Conservation (phyloP, 2,113 vertebrate genomes). For the Polypterus senegalus region DNA sequence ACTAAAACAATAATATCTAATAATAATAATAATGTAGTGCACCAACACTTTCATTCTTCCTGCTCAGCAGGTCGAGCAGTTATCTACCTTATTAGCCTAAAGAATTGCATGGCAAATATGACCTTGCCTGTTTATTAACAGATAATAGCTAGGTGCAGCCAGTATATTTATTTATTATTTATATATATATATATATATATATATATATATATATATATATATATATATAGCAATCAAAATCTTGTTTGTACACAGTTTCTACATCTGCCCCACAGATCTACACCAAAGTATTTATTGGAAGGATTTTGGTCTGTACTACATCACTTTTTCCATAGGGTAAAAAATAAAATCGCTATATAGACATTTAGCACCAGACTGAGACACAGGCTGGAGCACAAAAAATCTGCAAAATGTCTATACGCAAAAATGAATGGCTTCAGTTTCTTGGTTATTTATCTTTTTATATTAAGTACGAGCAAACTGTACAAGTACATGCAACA, state of each 20-base stretch:
- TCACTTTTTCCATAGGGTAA: constrained; percentile 70
- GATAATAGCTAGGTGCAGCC: constrained; percentile 72
- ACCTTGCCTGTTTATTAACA: constrained; percentile 64
- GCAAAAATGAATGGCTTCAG: constrained; percentile 91
- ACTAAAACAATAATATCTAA: constrained; percentile 68
- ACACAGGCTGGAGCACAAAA: constrained; percentile 56
- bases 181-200: constrained; percentile 16
- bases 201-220: constrained; percentile 27
- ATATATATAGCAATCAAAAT: constrained; percentile 61
- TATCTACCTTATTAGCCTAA: constrained; percentile 43
- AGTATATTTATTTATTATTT: constrained; percentile 53
- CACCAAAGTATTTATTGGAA: constrained; percentile 70
- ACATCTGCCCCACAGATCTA: constrained; percentile 71
- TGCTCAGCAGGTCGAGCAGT: constrained; percentile 68
- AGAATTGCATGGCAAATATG: constrained; percentile 51
- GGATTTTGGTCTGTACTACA: constrained; percentile 82
- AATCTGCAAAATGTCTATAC: constrained; percentile 70
- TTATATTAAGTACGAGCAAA: constrained; percentile 96
- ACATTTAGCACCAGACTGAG: constrained; percentile 79
- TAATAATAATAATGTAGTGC: constrained; percentile 40
- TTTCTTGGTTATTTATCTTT: constrained; percentile 85
- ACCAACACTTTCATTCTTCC: constrained; percentile 64
- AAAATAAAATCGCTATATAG: constrained; percentile 80
- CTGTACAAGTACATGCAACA: constrained; percentile 99
- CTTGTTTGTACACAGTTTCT: constrained; percentile 75